Percentiles rank a stretch among this genome's conserved stretches.
Conservation (phyloP, 2,888 invertebrate species). For the Dynastes tityus region DNA sequence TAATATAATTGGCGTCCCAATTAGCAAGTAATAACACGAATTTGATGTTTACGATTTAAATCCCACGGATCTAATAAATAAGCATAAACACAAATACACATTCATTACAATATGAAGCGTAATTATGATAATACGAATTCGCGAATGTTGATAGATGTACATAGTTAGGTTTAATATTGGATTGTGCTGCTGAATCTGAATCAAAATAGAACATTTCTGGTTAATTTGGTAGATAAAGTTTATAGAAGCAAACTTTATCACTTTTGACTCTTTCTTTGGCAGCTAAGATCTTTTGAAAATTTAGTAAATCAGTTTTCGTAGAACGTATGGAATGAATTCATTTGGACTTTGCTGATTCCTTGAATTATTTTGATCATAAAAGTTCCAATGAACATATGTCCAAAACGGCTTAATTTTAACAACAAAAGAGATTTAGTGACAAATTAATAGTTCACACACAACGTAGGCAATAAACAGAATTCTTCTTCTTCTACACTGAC, state of each 20-base stretch:
- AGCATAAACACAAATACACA: neutral
- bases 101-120: neutral
- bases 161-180: neutral
- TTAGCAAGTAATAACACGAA: neutral
- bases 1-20: neutral
- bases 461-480: too few species aligned
- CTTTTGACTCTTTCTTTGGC: too few species aligned
- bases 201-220: neutral
- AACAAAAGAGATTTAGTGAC: too few species aligned
- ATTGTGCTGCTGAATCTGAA: neutral
- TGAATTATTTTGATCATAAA: too few species aligned
- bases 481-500: too few species aligned
- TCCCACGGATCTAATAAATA: neutral
- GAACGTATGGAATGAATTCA: too few species aligned
- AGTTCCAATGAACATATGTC: too few species aligned
- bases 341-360: too few species aligned
- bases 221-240: neutral
- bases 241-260: neutral
- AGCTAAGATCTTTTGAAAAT: too few species aligned
- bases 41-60: conserved; percentile 2
- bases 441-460: too few species aligned
- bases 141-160: neutral
- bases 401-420: too few species aligned
- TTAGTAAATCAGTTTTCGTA: too few species aligned
- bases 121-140: neutral